Evolutionary conservation across 2,888 invertebrate species (phyloP), one percentile per base, ranked within the genome.

Genomic region (Ecliptopera silaceata): DNA sequence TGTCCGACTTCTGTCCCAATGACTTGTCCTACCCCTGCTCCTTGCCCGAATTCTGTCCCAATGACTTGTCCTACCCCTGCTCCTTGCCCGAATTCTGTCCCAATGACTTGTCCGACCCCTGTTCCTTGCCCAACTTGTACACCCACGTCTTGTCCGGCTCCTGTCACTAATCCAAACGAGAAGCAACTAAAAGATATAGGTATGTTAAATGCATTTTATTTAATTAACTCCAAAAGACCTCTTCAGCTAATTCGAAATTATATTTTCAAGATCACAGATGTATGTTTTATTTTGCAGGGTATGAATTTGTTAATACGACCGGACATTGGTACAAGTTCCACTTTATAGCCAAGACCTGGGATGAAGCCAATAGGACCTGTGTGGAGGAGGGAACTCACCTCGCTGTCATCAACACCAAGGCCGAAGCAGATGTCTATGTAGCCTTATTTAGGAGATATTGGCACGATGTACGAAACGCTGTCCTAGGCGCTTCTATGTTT

Each of bases 271-370:
- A n/a, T n/a, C n/a, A n/a, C n/a, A n/a, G n/a, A n/a, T n/a, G n/a
- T n/a, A n/a, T n/a, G 8, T 4, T 39, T 18, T 20, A 12, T n/a
- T 41, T 5, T 20, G 20, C 43, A 43, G 43, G 15, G 13, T 43
- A 43, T 26, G 26, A 34, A 6, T 12, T 34, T 34, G 5, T 12
- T 5, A 29, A 22, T 15, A 22, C 43, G 2, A 43, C 43, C 10
- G 29, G 29, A 13, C 29, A 43, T 13, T 43, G 43, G 26, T 43
- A 43, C 29, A 43, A 43, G 26, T 43, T 10, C 29, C 43, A 43
- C 43, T 10, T 15, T 8, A 15, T 29, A 12, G 43, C 12, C 13
- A 15, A 12, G 13, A 11, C 1, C 4, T 43, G 43, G 43, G 4
- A 10, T 12, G 43, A 13, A 3, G 43, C 43, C 26, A 43, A 29